phyloP scores from a whole-genome alignment of 2,797 vertebrate genomes.

The Hephaestus fuliginosus region DNA sequence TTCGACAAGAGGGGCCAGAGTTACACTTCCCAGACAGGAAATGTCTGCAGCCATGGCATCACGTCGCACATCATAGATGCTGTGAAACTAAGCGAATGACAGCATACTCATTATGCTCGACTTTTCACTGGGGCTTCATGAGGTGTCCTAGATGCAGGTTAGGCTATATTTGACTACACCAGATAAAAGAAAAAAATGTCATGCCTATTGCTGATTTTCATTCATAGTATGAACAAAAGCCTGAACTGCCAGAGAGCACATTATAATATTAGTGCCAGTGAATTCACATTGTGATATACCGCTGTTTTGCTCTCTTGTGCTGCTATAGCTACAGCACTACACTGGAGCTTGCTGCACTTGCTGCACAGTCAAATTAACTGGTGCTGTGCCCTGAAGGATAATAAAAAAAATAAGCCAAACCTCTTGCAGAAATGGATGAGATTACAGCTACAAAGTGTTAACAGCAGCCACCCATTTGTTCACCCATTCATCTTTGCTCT shows the following conservation, averaged over 20 bases:
- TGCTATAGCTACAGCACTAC: background rate
- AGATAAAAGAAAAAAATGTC: background rate
- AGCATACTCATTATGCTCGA: background rate
- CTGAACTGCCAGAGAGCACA: constrained; percentile 2
- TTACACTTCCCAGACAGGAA: background rate
- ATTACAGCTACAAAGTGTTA: constrained; percentile 20
- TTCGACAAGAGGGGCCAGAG: background rate
- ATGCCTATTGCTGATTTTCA: background rate
- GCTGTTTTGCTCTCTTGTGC: constrained; percentile 3
- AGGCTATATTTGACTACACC: background rate
- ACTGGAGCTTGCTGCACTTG: constrained; percentile 19
- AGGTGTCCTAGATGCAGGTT: background rate
- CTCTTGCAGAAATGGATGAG: constrained; percentile 22
- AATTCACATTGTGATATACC: constrained; percentile 25
- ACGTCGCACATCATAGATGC: background rate
- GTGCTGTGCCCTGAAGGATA: constrained; percentile 4
- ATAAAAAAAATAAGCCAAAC: constrained; percentile 31
- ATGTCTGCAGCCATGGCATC: constrained; percentile 6
- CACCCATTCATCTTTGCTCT: constrained; percentile 10
- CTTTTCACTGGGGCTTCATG: constrained; percentile 4
- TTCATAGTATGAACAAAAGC: background rate
- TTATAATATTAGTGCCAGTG: constrained; percentile 1
- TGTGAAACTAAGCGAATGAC: constrained; percentile 2
- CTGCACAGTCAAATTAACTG: constrained; percentile 40
- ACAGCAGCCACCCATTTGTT: constrained; percentile 10